These are phyloP conservation scores for Sternotherus odoratus DNA, from an alignment of 2,797 vertebrate genomes.

Conservation along the genomic window DNA sequence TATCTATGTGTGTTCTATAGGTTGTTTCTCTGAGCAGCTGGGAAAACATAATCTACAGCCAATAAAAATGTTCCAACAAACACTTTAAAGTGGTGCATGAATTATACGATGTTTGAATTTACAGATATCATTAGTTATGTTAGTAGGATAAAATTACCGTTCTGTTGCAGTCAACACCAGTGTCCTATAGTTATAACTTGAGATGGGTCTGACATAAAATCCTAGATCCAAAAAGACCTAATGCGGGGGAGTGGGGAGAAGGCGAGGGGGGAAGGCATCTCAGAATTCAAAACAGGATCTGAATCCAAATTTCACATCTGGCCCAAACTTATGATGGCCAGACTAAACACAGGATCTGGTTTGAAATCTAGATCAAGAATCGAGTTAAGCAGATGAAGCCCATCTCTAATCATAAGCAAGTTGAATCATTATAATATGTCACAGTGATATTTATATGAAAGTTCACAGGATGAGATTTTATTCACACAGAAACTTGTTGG, in stretches of 20 bases:
- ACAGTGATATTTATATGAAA: not conserved
- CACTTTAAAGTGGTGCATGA: slow-evolving; percentile 13
- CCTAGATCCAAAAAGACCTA: not conserved
- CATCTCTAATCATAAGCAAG: not conserved
- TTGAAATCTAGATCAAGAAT: not conserved
- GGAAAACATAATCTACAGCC: slow-evolving; percentile 64
- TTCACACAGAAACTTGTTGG: not conserved
- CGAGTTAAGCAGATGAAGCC: not conserved
- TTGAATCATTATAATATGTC: not conserved
- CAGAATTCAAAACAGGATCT: not conserved
- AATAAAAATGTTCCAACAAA: slow-evolving; percentile 50
- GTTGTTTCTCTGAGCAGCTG: slow-evolving; percentile 58
- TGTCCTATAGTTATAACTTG: not conserved
- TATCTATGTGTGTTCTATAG: slow-evolving; percentile 55
- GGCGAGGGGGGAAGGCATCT: not conserved
- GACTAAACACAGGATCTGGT: not conserved
- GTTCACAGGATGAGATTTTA: not conserved
- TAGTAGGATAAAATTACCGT: slow-evolving; percentile 16
- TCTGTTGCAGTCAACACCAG: slow-evolving; percentile 28
- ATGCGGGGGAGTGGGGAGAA: not conserved
- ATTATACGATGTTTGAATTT: slow-evolving; percentile 45
- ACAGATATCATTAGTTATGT: slow-evolving; percentile 27
- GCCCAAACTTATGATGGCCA: not conserved
- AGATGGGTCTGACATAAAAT: not conserved
- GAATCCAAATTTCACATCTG: not conserved